Percentiles rank a stretch among this genome's conserved stretches.
Evolutionary conservation across 2,113 vertebrate species (phyloP).

Genomic region (Amphilophus citrinellus): DNA sequence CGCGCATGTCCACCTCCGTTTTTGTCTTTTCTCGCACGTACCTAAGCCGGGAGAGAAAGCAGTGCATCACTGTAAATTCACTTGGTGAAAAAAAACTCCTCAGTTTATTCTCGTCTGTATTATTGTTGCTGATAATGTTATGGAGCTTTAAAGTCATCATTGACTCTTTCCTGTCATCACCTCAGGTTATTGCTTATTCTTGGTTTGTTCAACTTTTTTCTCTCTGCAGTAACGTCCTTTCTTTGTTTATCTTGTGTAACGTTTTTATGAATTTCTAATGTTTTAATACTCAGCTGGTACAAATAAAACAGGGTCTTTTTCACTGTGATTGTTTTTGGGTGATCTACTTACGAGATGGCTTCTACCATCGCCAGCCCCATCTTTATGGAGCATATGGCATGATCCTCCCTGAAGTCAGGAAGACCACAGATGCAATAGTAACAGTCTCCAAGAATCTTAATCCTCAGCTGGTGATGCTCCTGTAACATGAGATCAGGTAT

Average conservation of each 20-base stretch:
- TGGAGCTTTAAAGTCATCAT: not conserved
- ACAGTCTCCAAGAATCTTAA: constrained; percentile 96
- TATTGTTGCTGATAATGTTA: not conserved
- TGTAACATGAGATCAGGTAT: constrained; percentile 56
- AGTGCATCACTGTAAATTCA: rapidly evolving
- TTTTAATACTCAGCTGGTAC: not conserved
- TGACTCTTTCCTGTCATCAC: not conserved
- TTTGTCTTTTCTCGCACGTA: constrained; percentile 93
- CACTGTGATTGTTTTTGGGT: not conserved
- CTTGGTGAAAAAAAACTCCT: too few relatives aligned
- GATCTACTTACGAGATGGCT: constrained; percentile 90
- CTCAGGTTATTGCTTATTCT: too few relatives aligned
- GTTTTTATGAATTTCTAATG: not conserved
- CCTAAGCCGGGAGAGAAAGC: constrained; percentile 65
- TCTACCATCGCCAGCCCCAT: constrained; percentile 97
- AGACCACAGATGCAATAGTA: constrained; percentile 98
- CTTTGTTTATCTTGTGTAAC: not conserved
- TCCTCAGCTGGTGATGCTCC: constrained; percentile 92
- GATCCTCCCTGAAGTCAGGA: constrained; percentile 93
- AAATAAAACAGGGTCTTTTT: not conserved
- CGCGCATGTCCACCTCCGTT: constrained; percentile 95
- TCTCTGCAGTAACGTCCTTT: not conserved
- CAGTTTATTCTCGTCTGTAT: too few relatives aligned
- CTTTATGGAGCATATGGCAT: constrained; percentile 92
- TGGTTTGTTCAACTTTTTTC: not conserved